Evolutionary conservation across 2,797 vertebrate species (phyloP).

Genomic region (Tokudaia tokunoshimensis): DNA sequence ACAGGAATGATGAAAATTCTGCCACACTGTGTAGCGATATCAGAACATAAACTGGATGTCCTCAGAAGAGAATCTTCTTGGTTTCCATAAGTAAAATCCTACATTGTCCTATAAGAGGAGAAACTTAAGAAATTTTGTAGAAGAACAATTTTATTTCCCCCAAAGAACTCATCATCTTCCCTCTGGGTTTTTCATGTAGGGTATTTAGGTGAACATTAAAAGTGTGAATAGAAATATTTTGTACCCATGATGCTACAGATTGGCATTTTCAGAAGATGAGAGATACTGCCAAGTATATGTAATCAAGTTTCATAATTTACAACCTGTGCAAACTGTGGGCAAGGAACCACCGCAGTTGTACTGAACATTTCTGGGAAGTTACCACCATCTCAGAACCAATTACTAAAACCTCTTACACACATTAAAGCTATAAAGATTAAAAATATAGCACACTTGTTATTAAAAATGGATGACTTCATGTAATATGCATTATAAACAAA

Average conservation of each 20-base stretch:
- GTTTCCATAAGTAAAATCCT: conserved; percentile 14
- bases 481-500: conserved; percentile 87
- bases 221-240: conserved; percentile 79
- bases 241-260: conserved; percentile 77
- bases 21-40: not conserved
- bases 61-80: not conserved
- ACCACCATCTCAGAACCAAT: conserved; percentile 89
- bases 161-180: conserved; percentile 54
- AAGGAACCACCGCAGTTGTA: conserved; percentile 90
- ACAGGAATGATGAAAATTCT: conserved; percentile 45
- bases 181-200: not conserved
- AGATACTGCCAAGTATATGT: conserved; percentile 86
- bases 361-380: conserved; percentile 87
- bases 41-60: conserved; percentile 19
- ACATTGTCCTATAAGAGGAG: conserved; percentile 1
- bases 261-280: conserved; percentile 82
- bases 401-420: conserved; percentile 89
- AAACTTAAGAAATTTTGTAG: conserved; percentile 55
- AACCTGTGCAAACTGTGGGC: conserved; percentile 78
- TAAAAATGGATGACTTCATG: conserved; percentile 90
- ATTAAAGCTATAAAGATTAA: conserved; percentile 91
- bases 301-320: conserved; percentile 88
- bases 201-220: conserved; percentile 75
- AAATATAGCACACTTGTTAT: conserved; percentile 90
- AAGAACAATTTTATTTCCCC: conserved; percentile 39